Conservation (phyloP, 2,113 vertebrate genomes). For the Pseudorectes ferrugineus region DNA sequence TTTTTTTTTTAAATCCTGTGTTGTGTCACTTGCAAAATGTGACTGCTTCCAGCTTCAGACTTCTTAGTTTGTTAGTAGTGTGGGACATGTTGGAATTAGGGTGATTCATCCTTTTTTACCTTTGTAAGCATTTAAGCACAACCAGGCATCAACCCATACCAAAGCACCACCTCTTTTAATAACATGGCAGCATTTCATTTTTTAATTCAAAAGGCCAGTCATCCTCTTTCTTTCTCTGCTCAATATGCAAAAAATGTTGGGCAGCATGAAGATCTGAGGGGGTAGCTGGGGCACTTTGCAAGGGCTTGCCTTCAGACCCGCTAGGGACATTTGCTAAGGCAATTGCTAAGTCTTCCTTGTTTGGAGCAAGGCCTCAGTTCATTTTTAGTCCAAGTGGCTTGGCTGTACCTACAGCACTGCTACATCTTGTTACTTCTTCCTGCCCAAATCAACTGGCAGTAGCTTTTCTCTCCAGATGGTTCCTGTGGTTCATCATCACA, state of each 20-base stretch:
- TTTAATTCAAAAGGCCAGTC: not conserved
- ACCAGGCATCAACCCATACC: not conserved
- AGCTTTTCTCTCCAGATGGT: not conserved
- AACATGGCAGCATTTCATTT: not conserved
- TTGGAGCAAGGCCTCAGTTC: not conserved
- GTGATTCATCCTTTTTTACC: not conserved
- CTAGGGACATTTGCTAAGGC: not conserved
- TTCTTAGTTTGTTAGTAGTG: not conserved
- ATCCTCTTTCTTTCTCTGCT: not conserved
- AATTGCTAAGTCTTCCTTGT: not conserved
- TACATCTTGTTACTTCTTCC: not conserved
- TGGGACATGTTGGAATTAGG: not conserved
- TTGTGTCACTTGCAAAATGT: not conserved
- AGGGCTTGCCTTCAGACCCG: not conserved
- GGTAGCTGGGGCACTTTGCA: not conserved
- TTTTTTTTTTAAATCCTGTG: not conserved
- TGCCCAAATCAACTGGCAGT: not conserved
- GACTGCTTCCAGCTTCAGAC: not conserved
- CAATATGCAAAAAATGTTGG: not conserved
- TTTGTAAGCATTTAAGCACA: not conserved
- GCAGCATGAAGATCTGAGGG: not conserved
- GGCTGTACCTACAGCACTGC: not conserved
- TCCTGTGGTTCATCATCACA: not conserved
- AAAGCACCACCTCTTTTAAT: not conserved
- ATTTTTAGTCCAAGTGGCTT: not conserved